Percentiles rank a stretch among this genome's conserved stretches.
Evolutionary conservation across 2,797 vertebrate species (phyloP).

Genomic region (Chelmon rostratus): DNA sequence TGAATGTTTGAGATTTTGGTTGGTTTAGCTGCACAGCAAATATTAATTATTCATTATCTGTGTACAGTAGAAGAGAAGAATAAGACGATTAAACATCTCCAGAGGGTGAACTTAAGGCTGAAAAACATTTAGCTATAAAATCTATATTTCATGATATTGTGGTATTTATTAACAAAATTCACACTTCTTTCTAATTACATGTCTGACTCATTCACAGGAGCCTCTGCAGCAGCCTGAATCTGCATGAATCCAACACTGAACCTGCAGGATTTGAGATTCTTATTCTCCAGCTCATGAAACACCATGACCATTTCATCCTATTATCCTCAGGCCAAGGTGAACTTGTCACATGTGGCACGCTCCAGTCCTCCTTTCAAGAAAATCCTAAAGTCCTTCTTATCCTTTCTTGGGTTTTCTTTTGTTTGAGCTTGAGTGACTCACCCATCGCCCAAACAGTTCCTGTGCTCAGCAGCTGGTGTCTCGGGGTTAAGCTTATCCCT

Average conservation of each 20-base stretch:
- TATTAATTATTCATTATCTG: conserved; percentile 73
- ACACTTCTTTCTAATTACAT: conserved; percentile 15
- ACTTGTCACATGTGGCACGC: conserved; percentile 63
- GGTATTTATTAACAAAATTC: conserved; percentile 17
- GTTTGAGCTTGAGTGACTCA: conserved; percentile 65
- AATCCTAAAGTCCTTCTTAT: conserved; percentile 59
- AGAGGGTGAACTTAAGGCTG: conserved; percentile 43
- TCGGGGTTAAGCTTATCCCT: conserved; percentile 63
- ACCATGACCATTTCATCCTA: conserved; percentile 72
- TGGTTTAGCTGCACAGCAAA: conserved; percentile 55
- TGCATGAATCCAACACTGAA: conserved; percentile 9
- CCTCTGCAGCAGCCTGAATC: not conserved
- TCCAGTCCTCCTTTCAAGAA: conserved; percentile 51
- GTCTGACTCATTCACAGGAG: not conserved
- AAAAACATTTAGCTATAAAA: conserved; percentile 39
- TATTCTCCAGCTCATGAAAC: conserved; percentile 49
- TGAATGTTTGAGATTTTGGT: conserved; percentile 60
- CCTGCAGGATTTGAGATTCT: conserved; percentile 48
- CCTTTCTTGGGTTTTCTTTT: conserved; percentile 64
- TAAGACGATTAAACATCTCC: conserved; percentile 69
- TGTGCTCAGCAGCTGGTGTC: conserved; percentile 66
- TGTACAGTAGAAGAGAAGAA: conserved; percentile 44
- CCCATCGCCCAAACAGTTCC: conserved; percentile 61
- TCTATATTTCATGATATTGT: conserved; percentile 21
- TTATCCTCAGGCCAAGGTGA: conserved; percentile 74